A percentile compares a stretch with the other conserved stretches of the same genome.
Evolutionary conservation across 2,888 invertebrate species (phyloP).

Genomic region (Philereme transversata): DNA sequence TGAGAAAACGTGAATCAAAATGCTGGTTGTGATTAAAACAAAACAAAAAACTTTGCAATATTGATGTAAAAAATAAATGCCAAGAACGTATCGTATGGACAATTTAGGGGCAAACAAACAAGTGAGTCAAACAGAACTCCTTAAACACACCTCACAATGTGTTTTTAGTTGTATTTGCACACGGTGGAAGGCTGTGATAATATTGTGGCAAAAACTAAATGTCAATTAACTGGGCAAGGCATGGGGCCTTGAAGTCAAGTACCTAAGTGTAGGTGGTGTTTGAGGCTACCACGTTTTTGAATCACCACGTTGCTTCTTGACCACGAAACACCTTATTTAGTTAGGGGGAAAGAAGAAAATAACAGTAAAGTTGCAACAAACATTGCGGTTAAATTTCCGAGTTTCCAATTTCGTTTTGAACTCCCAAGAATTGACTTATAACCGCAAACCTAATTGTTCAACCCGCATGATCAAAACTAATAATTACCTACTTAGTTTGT

Average conservation of each 20-base stretch:
- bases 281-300: conserved; percentile 58
- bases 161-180: conserved; percentile 35
- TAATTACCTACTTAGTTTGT: conserved; percentile 68
- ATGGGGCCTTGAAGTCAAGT: conserved; percentile 60
- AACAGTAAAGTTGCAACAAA: not conserved
- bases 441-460: conserved; percentile 25
- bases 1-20: conserved; percentile 17
- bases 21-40: not conserved
- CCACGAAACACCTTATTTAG: not conserved
- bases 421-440: conserved; percentile 12
- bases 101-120: conserved; percentile 22
- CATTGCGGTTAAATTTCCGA: conserved; percentile 3
- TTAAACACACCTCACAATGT: conserved; percentile 17
- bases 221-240: conserved; percentile 55
- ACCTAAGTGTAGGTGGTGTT: conserved; percentile 50
- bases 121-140: conserved; percentile 19
- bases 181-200: conserved; percentile 42
- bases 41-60: conserved; percentile 10
- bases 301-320: conserved; percentile 44
- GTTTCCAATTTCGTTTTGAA: conserved; percentile 1
- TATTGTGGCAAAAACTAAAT: conserved; percentile 48
- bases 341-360: not conserved
- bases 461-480: conserved; percentile 32
- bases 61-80: conserved; percentile 2
- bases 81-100: conserved; percentile 7